phyloP scores from a whole-genome alignment of 2,113 vertebrate species.

The Uria aalge region DNA sequence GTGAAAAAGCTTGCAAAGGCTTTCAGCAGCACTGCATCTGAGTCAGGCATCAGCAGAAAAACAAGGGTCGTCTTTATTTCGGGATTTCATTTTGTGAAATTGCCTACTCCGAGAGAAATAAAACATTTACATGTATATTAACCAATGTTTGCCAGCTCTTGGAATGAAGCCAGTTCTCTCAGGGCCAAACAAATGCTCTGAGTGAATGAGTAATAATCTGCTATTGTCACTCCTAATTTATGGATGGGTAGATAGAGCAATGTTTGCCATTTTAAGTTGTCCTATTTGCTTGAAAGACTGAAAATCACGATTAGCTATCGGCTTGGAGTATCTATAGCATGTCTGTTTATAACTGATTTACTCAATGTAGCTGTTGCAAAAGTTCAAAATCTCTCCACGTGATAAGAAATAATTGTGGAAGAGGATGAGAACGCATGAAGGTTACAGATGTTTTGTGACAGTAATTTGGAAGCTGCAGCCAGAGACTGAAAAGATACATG shows the following conservation, averaged over 20 bases:
- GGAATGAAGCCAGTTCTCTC: conserved; percentile 27
- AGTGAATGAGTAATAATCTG: conserved; percentile 44
- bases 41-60: conserved; percentile 27
- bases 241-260: conserved; percentile 23
- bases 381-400: background rate
- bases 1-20: background rate
- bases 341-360: background rate
- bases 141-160: conserved; percentile 52
- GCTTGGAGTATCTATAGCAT: background rate
- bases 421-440: background rate
- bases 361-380: background rate
- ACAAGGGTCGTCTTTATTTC: background rate
- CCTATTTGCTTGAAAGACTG: background rate
- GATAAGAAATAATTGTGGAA: background rate
- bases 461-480: background rate
- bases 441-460: background rate
- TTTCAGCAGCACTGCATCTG: background rate
- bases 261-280: conserved; percentile 36
- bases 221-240: conserved; percentile 16
- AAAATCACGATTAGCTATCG: background rate
- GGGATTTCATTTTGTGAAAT: conserved; percentile 56
- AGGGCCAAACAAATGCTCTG: conserved; percentile 23
- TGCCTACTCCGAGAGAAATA: conserved; percentile 50
- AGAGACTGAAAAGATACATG: background rate
- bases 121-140: conserved; percentile 67